Conservation (phyloP, 2,888 invertebrate species). For the Zygothrica quintamaculata region DNA sequence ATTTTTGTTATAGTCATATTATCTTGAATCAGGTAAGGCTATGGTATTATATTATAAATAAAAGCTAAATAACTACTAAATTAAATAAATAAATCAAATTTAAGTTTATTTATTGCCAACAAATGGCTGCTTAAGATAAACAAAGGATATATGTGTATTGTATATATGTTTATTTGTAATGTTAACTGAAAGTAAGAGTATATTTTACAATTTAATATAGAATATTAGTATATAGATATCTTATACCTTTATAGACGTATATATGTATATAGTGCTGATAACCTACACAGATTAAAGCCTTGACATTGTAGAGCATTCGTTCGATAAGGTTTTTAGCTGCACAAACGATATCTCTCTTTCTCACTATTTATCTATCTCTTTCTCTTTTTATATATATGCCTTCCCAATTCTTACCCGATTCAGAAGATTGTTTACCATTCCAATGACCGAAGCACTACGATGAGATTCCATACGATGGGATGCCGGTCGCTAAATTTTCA, state of each 20-base stretch:
- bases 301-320: slow-evolving; percentile 29
- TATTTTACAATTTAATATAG: not conserved
- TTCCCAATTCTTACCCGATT: slow-evolving; percentile 9
- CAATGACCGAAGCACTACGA: slow-evolving; percentile 12
- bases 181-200: too few species aligned
- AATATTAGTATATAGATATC: not conserved
- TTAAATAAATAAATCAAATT: too few species aligned
- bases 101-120: too few species aligned
- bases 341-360: not conserved
- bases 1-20: too few species aligned
- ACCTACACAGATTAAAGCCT: slow-evolving; percentile 23
- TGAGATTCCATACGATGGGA: slow-evolving; percentile 11
- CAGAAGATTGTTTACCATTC: slow-evolving; percentile 31
- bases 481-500: slow-evolving; percentile 22
- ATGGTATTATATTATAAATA: too few species aligned
- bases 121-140: too few species aligned
- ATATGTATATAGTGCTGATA: not conserved
- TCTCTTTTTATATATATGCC: not conserved
- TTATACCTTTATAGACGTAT: not conserved
- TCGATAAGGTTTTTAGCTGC: slow-evolving; percentile 18
- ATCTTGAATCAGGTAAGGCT: too few species aligned
- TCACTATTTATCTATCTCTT: not conserved
- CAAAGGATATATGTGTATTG: too few species aligned
- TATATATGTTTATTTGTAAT: too few species aligned
- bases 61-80: too few species aligned